Conservation (phyloP, 1,140 invertebrate species). For the Rhagoletis pomonella region DNA sequence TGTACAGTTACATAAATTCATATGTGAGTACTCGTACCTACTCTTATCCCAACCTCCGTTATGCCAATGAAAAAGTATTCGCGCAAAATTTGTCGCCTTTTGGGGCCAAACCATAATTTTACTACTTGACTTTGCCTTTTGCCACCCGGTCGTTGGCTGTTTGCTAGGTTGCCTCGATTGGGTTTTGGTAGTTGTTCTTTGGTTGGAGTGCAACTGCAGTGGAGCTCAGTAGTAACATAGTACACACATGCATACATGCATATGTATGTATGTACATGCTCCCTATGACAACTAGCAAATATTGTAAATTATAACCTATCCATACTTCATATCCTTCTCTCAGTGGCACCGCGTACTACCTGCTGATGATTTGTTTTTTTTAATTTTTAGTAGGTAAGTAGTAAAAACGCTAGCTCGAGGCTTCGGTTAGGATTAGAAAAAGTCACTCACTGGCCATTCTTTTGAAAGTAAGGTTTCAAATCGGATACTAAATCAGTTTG, state of each 20-base stretch:
- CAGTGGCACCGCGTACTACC: too few species aligned
- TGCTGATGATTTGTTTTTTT: too few species aligned
- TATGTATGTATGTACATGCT: neutral
- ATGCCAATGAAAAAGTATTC: conserved; percentile 36
- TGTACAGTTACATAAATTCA: conserved; percentile 18
- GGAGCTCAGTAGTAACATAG: neutral
- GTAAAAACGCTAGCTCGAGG: too few species aligned
- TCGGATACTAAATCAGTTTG: too few species aligned
- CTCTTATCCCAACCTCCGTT: neutral
- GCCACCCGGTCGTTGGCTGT: neutral
- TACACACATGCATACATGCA: neutral
- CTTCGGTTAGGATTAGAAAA: too few species aligned
- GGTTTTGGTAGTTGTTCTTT: too few species aligned
- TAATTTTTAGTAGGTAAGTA: too few species aligned
- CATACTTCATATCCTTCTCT: neutral
- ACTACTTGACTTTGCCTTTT: conserved; percentile 34
- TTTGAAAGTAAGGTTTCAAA: too few species aligned
- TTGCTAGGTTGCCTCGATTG: neutral
- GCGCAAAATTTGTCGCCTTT: conserved; percentile 44
- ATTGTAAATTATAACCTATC: neutral
- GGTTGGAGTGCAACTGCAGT: conserved; percentile 2
- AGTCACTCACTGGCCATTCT: too few species aligned
- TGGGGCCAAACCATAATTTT: conserved; percentile 47
- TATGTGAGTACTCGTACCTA: conserved; percentile 13
- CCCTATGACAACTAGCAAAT: neutral